Evolutionary conservation across 2,797 vertebrate species (phyloP), one percentile per base, ranked within the genome.

Genomic region (Hypotaenidia philippensis): DNA sequence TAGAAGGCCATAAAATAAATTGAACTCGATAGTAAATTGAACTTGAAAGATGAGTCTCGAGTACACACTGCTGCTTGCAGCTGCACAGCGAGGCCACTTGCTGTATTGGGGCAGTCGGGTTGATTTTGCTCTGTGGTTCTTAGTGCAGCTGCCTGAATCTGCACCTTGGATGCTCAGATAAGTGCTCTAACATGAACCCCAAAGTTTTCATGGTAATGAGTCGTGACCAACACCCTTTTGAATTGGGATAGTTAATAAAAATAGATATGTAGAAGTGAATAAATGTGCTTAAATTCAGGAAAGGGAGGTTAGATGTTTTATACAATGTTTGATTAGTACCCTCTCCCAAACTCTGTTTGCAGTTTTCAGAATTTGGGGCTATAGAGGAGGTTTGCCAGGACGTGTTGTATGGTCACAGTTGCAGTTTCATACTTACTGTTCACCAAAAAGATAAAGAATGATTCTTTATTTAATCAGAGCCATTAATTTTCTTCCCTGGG

Each of bases 1-100:
- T 75, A 76, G 61, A 79, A 83, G 17, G 22, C 47, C 26, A 36
- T 87, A 88, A 91, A 93, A 83, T 61, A 87, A 64, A 77, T 77
- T 31, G 14, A 53, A 50, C n/a, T 38, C 66, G 49, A 36, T 60
- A 65, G 49, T 25, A 72, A 79, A 60, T 49, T 65, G 57, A 80
- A 59, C 27, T 78, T 87, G 75, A 78, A 74, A 57, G 56, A 27
- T 75, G 9, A 31, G 40, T 65, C 49, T 78, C 1, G 1, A 61
- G 25, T 80, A 47, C 22, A 7, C 0, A 1, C 31, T 69, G 31
- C 55, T 21, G 38, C 19, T 83, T 0, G 47, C 17, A 8, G 9
- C n/a, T 89, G 47, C 49, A 19, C 8, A 31, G 32, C 29, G 19
- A 79, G 20, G 21, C 44, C 1, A 2, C 11, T 66, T 78, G 20